A percentile compares a stretch with the other conserved stretches of the same genome.
phyloP scores from a whole-genome alignment of 1,140 invertebrate species.

The Apis dorsata region DNA sequence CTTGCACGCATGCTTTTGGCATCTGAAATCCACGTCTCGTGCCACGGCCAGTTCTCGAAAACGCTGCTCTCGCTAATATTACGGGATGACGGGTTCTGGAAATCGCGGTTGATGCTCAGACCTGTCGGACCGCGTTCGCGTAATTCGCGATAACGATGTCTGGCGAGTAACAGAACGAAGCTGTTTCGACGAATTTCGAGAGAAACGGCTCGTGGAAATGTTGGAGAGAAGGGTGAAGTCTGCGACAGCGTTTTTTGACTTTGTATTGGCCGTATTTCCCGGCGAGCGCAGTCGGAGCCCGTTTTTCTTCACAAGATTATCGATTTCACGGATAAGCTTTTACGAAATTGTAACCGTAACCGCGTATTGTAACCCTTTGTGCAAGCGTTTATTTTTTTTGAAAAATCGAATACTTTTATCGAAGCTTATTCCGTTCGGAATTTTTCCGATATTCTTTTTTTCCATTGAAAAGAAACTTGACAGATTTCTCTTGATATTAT shows the following conservation, averaged over 20 bases:
- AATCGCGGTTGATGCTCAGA: constrained; percentile 12
- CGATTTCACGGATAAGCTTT: background rate
- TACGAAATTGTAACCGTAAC: no score
- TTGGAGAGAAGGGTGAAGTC: background rate
- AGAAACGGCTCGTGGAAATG: background rate
- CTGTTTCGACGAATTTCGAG: background rate
- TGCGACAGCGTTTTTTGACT: background rate
- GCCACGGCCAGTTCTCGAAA: constrained; percentile 36
- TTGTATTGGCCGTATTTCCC: background rate
- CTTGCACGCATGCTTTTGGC: constrained; percentile 54
- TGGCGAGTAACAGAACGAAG: no score
- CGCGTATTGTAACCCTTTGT: background rate
- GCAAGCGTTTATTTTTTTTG: background rate
- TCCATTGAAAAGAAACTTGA: background rate
- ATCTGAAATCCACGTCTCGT: constrained; percentile 25
- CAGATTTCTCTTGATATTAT: no score
- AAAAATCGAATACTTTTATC: background rate
- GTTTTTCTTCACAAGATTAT: background rate
- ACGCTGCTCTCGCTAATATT: background rate
- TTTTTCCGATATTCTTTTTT: background rate
- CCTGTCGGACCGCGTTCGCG: background rate
- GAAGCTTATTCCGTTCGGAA: background rate
- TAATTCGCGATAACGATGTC: background rate
- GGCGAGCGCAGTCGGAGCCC: no score
- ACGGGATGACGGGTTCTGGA: background rate